These are phyloP conservation scores for Catagonus wagneri DNA, from an alignment of 2,113 vertebrate genomes.

Conservation along the genomic window DNA sequence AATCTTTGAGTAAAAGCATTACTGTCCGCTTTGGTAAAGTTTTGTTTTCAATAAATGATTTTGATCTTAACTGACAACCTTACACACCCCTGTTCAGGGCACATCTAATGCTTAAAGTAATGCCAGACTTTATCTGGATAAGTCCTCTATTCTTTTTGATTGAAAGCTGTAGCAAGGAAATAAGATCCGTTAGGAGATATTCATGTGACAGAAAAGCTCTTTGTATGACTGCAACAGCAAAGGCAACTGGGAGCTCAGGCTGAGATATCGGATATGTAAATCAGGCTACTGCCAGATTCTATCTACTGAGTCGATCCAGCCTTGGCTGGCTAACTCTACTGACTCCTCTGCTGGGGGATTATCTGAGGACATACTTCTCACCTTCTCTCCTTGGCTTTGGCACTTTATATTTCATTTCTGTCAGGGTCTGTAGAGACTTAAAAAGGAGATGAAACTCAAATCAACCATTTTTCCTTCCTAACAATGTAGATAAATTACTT, in stretches of 20 bases:
- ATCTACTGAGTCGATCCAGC: neutral
- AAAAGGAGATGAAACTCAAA: slow-evolving; percentile 24
- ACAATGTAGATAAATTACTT: slow-evolving; percentile 14
- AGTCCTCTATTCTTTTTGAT: slow-evolving; percentile 27
- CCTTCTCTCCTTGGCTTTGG: neutral
- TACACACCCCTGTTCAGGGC: neutral
- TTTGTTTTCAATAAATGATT: slow-evolving; percentile 48
- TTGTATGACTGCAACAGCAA: slow-evolving; percentile 18
- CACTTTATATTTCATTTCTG: neutral
- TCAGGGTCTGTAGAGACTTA: neutral
- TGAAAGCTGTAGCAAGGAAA: slow-evolving; percentile 35
- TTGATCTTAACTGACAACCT: slow-evolving; percentile 35
- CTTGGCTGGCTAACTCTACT: neutral
- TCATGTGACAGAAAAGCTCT: slow-evolving; percentile 50
- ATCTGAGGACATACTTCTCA: slow-evolving; percentile 7
- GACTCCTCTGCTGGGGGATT: neutral
- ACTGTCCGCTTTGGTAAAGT: neutral
- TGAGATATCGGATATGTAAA: neutral
- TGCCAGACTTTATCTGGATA: slow-evolving; percentile 13
- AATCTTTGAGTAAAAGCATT: neutral
- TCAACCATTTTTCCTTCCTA: neutral
- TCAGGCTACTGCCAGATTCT: neutral
- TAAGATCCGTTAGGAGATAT: slow-evolving; percentile 38
- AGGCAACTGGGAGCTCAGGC: neutral
- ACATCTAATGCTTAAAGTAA: neutral